phyloP scores from a whole-genome alignment of 2,113 vertebrate species.

The Clarias macrocephalus region DNA sequence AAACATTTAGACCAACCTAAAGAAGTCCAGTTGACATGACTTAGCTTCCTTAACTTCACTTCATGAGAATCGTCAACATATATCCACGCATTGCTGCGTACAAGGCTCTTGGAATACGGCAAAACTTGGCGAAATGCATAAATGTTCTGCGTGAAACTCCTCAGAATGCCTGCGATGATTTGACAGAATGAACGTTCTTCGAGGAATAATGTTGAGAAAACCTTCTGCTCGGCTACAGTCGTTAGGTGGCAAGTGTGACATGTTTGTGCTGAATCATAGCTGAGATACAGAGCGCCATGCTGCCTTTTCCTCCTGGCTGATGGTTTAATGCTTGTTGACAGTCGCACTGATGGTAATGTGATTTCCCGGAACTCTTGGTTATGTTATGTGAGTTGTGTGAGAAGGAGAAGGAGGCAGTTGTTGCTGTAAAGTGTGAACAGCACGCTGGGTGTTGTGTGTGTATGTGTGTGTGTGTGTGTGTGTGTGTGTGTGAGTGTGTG shows the following conservation, averaged over 20 bases:
- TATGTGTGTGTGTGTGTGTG: conserved; percentile 55
- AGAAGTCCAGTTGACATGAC: no score
- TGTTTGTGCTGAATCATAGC: conserved; percentile 42
- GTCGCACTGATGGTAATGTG: conserved; percentile 62
- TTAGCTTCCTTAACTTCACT: no score
- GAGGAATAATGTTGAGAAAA: not conserved
- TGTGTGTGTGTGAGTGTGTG: conserved; percentile 57
- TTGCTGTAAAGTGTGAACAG: conserved; percentile 40
- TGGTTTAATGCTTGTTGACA: conserved; percentile 64
- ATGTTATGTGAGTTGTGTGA: conserved; percentile 30
- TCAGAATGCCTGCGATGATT: not conserved
- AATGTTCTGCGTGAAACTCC: not conserved
- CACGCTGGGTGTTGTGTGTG: conserved; percentile 26
- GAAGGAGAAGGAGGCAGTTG: conserved; percentile 33
- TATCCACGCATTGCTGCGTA: no score
- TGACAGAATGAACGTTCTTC: not conserved
- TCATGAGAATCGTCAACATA: no score
- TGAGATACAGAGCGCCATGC: not conserved
- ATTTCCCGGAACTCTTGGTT: conserved; percentile 74
- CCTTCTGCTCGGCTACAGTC: not conserved
- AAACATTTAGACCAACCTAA: no score
- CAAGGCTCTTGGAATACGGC: no score
- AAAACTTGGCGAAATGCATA: not conserved
- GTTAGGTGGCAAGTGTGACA: not conserved
- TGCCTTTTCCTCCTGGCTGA: not conserved